Percentiles rank a stretch among this genome's conserved stretches.
Evolutionary conservation across 1,140 invertebrate species (phyloP).

Genomic region (Trachymyrmex cornetzi): DNA sequence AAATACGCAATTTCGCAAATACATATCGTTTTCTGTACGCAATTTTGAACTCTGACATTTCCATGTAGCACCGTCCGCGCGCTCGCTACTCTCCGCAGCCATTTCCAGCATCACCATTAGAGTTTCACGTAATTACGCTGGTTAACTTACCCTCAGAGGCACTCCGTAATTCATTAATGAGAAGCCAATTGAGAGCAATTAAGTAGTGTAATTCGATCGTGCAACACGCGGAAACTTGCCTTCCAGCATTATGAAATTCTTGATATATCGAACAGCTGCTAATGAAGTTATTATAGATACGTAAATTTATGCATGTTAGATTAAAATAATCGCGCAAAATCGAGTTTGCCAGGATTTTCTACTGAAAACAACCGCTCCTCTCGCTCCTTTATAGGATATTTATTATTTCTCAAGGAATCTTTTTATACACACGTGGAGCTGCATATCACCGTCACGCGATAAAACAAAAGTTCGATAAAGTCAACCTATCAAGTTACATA

Average conservation of each 20-base stretch:
- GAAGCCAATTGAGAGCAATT: conserved; percentile 54
- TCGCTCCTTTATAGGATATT: not conserved
- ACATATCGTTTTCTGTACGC: conserved; percentile 11
- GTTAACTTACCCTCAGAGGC: conserved; percentile 16
- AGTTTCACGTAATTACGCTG: conserved; percentile 26
- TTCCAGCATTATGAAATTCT: not conserved
- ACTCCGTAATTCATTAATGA: conserved; percentile 26
- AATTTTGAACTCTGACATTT: conserved; percentile 69
- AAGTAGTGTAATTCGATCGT: conserved; percentile 26
- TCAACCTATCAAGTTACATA: conserved; percentile 21
- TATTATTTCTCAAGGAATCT: conserved; percentile 4
- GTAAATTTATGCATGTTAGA: not conserved
- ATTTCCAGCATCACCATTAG: conserved; percentile 50
- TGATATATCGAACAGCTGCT: not conserved
- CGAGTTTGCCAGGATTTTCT: not conserved
- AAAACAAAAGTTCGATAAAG: conserved; percentile 35
- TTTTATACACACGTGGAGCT: conserved; percentile 10
- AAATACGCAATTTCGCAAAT: conserved; percentile 35
- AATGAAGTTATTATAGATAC: not conserved
- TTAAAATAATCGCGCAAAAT: not conserved
- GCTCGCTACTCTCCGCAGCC: conserved; percentile 9
- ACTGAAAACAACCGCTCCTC: not conserved
- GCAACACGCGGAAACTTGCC: conserved; percentile 10
- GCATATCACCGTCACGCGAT: not conserved
- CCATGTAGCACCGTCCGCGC: not conserved